Percentiles rank a stretch among this genome's conserved stretches.
Conservation (phyloP, 1,140 invertebrate genomes). For the Chrysoperla carnea region DNA sequence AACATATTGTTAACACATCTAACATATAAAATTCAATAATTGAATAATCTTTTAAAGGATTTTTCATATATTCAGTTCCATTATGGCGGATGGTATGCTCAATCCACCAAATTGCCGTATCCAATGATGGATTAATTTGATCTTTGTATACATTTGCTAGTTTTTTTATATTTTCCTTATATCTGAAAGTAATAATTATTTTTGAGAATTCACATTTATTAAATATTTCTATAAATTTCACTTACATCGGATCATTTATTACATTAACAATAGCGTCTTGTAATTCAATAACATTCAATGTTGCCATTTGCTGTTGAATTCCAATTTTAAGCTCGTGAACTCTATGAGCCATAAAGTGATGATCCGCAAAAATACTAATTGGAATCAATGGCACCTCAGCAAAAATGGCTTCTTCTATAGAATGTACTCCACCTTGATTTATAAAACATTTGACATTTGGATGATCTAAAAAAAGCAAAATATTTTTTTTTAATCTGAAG, state of each 20-base stretch:
- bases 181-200: slow-evolving; percentile 2
- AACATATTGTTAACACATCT: too few species aligned
- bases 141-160: slow-evolving; percentile 3
- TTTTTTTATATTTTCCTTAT: slow-evolving; percentile 2
- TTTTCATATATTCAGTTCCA: slow-evolving; percentile 13
- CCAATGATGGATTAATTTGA: slow-evolving; percentile 6
- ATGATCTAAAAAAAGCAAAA: slow-evolving; percentile 24
- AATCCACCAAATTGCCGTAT: slow-evolving; percentile 19
- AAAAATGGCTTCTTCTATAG: slow-evolving; percentile 24
- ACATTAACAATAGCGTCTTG: slow-evolving; percentile 11
- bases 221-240: too few species aligned
- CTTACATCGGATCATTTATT: slow-evolving; percentile 4
- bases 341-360: slow-evolving; percentile 15
- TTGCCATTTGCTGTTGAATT: slow-evolving; percentile 11
- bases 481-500: too few species aligned
- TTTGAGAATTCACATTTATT: too few species aligned
- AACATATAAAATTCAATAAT: too few species aligned
- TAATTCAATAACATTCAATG: slow-evolving; percentile 14
- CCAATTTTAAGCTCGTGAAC: slow-evolving; percentile 13
- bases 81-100: slow-evolving; percentile 19
- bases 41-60: too few species aligned
- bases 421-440: slow-evolving; percentile 26
- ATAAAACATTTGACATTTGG: slow-evolving; percentile 22
- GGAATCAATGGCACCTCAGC: slow-evolving; percentile 23
- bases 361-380: slow-evolving; percentile 18